Evolutionary conservation across 2,888 invertebrate species (phyloP), one percentile per base, ranked within the genome.

Genomic region (Petrolisthes manimaculis): DNA sequence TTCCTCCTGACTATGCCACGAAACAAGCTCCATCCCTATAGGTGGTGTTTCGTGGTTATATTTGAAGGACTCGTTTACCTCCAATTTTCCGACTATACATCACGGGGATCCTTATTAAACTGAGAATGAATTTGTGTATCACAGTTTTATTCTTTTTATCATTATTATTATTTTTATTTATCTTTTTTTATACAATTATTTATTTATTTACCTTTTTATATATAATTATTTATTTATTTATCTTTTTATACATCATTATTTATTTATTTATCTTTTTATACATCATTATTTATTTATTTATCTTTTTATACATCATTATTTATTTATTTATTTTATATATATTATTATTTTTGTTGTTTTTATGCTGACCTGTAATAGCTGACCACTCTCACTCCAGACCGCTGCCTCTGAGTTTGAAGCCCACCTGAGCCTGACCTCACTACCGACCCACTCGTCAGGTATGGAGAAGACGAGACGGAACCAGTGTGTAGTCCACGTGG

Each of bases 401-500:
- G 86, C 61, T 9, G 90, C 88, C 71, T 90, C 90, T 1, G 86
- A 86, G 67, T 86, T 78, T 8, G 88, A 88, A 12, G 69, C 83
- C 90, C 90, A 90, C 18, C 88, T 67, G 53, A 90, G 69, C 67
- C 84, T 21, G 56, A 90, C 88, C 69, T 88, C 88, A 18, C 61
- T 21, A 3, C 86, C 88, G 18, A 54, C 69, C 90, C 90, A 90
- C n/a, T 79, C 75, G 8, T 78, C 81, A 0, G 90, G 90, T 9
- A 90, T 71, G 9, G n/a, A 18, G 69, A 86, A 84, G 53, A 84
- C 85, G 54, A 89, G 77, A 53, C 77, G 69, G 90, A 94, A 94
- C 94, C 94, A 94, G 92, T 94, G 94, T 3, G 94, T 94, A 4
- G 93, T 92, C 94, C 94, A 94, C 5, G 93, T 93, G 69, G 92